Base-by-base conservation (phyloP, 2,888 invertebrate species). In the Sinotaia quadrata region DNA sequence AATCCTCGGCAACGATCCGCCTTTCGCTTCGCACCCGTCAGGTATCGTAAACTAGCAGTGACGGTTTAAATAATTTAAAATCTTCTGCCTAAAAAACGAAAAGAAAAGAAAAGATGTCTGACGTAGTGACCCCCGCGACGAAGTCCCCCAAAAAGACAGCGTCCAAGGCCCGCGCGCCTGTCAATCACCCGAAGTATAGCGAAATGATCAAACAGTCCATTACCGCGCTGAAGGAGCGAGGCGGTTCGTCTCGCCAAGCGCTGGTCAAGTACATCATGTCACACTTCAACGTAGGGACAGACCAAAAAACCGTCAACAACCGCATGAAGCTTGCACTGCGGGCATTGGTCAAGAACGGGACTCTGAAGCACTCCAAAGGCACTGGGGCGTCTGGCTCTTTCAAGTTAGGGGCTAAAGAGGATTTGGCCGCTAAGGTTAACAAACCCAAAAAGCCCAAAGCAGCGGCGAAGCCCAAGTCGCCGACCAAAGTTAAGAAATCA, bases 221-320 rank as follows among this genome's bases (percentile, higher is more conserved):
- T 72, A 76, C 75, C 57, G 71, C 78, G 24, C 77, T 89, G 70
- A 89, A 88, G 74, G 89, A 89, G 63, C 78, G 87, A 36, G 85
- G 85, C 60, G 89, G 90, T 31, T 89, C 89, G 24, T 89, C 89
- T 15, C 82, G 88, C 62, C 88, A 88, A 73, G 89, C 89, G 31
- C 88, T 90, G 72, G 78, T 88, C 62, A 89, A 89, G 73, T 88
- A 88, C 82, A 87, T 90, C 70, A 69, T 83, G 52, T 77, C 81
- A 37, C 84, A 88, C 82, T 89, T 84, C 85, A 87, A 86, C 60
- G 87, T 90, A 49, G 87, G 86, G 33, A 77, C 78, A 4, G 87
- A 88, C 67, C 78, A 85, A 65, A 87, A 86, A 71, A 72, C 81
- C n/a, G 82, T 86, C 71, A 88, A 88, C 79, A 74, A 79, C 47